Base-by-base conservation (phyloP, 2,797 vertebrate genomes). In the Phalloptychus januarius region DNA sequence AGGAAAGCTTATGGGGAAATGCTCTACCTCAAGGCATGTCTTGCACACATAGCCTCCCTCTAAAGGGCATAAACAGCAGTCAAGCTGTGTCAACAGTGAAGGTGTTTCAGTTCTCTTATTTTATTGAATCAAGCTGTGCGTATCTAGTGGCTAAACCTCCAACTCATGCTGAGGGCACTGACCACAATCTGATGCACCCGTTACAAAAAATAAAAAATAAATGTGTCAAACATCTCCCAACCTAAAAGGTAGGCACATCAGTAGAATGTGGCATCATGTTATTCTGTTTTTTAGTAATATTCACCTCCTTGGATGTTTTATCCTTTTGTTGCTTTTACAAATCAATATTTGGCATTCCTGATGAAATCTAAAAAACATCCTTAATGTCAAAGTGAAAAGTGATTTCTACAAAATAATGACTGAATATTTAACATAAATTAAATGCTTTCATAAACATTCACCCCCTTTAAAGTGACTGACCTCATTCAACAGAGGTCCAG, bases 1-100 rank as follows among this genome's bases (percentile, higher is more conserved):
- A 87, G 79, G 72, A 44, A 88, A 86, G 81, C 42, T 45, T 45
- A 71, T 10, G 13, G 67, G 40, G 67, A 71, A 71, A 71, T 45
- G 42, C 67, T 71, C 67, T 15, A 71, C 67, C 67, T 71, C 67
- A 74, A 75, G 79, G 81, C 38, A 73, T 50, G 7, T 12, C 40
- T 7, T 58, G 42, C 13, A 77, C 65, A 50, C 40, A 74, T 42
- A 28, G 23, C 18, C 40, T 46, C 11, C 54, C 70, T 36, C n/a
- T 65, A 61, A 78, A 73, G 56, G 50, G 23, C 8, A 76, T 38
- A 45, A 82, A 78, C 16, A 80, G 45, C 11, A 15, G 42, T 28
- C 58, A 74, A 63, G 70, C 70, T 78, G n/a, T 61, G 69, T 65
- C 72, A 31, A 76, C 20, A 56, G 25, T 50, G 52, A 71, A 44